Conservation (phyloP, 2,113 vertebrate species). For the Columba livia region DNA sequence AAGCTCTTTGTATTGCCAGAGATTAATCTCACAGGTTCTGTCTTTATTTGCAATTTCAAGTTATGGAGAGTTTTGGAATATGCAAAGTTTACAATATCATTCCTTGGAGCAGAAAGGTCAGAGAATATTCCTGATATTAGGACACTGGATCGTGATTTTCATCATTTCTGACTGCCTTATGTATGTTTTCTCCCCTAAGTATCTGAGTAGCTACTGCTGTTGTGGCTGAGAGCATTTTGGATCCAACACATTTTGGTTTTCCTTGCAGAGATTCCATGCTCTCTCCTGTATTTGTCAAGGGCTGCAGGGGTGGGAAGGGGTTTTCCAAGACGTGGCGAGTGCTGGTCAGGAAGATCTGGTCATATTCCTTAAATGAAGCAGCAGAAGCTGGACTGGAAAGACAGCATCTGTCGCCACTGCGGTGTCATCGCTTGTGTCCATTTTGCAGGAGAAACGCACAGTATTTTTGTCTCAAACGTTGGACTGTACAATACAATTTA, state of each 20-base stretch:
- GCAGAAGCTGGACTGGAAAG: neutral
- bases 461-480: neutral
- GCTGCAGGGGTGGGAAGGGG: neutral
- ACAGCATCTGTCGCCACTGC: rapidly evolving
- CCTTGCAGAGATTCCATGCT: rapidly evolving
- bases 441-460: neutral
- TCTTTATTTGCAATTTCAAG: neutral
- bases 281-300: neutral
- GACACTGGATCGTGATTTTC: neutral
- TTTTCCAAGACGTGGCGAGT: neutral
- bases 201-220: neutral
- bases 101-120: neutral
- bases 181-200: neutral
- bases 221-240: neutral
- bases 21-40: neutral
- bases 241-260: neutral
- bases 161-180: neutral
- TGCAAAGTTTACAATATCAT: neutral
- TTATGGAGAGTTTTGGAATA: neutral
- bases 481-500: rapidly evolving
- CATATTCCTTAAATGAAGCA: neutral
- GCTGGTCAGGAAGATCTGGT: neutral
- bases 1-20: neutral
- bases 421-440: neutral
- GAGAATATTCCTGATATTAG: neutral